phyloP scores from a whole-genome alignment of 2,113 vertebrate species.

The Pipa parva region DNA sequence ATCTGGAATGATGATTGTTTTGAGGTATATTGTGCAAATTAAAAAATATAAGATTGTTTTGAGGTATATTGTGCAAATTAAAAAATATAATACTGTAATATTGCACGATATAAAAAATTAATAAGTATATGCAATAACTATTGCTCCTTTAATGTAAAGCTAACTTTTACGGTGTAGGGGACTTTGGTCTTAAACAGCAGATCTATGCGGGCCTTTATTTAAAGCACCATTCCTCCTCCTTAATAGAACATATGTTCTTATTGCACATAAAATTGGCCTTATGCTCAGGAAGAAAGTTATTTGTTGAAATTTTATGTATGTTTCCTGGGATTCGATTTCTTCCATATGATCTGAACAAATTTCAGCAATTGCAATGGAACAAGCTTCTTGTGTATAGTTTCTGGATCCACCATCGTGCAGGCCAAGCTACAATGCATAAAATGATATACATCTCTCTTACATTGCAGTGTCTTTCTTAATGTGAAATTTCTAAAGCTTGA shows the following conservation, averaged over 20 bases:
- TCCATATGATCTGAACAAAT: conserved; percentile 17
- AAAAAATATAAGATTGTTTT: no score
- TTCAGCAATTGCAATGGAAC: neutral
- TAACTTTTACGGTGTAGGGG: no score
- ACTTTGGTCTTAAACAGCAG: no score
- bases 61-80: no score
- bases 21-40: no score
- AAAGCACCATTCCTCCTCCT: neutral
- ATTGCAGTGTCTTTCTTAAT: neutral
- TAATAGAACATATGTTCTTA: neutral
- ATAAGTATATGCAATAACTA: no score
- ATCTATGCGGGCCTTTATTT: no score
- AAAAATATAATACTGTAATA: no score
- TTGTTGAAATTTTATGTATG: neutral
- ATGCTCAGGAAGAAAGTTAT: neutral
- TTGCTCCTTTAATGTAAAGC: no score
- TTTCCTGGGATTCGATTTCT: neutral
- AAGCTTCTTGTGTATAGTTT: neutral
- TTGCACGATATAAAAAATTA: no score
- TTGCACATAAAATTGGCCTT: neutral
- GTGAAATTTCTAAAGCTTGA: no score
- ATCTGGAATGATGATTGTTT: no score
- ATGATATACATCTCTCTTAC: neutral
- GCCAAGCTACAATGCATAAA: neutral
- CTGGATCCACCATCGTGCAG: neutral